Conservation (phyloP, 2,113 vertebrate genomes). For the Phyllopteryx taeniolatus region DNA sequence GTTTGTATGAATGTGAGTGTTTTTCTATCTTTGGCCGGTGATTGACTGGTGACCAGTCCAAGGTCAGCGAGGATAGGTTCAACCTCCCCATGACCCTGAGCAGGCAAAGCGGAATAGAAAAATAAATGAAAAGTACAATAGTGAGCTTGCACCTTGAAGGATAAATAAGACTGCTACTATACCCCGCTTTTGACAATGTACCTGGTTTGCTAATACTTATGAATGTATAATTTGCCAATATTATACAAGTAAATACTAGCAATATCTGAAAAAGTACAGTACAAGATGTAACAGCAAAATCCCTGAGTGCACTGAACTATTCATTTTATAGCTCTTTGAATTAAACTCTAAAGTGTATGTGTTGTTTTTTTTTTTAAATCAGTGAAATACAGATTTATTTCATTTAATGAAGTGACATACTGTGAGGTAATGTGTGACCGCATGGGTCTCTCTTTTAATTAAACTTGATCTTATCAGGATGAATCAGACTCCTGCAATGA, state of each 20-base stretch:
- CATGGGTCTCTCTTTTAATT: neutral
- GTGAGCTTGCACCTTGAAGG: no score
- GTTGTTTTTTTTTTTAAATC: neutral
- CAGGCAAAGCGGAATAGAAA: no score
- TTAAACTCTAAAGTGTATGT: neutral
- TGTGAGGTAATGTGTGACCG: slow-evolving; percentile 29
- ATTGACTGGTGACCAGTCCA: no score
- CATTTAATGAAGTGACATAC: slow-evolving; percentile 32
- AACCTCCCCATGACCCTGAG: no score
- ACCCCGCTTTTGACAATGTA: no score
- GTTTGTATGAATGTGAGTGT: no score
- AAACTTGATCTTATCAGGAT: neutral
- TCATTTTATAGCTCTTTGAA: neutral
- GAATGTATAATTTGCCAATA: no score
- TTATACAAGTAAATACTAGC: neutral
- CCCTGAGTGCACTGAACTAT: neutral
- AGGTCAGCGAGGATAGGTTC: no score
- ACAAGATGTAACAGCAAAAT: neutral
- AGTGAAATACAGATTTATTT: neutral
- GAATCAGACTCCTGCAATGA: slow-evolving; percentile 13
- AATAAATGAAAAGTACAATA: no score
- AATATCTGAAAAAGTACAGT: neutral
- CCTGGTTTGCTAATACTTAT: no score
- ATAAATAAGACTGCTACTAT: no score
- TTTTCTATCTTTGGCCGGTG: no score